Base-by-base conservation (phyloP, 2,113 vertebrate species). In the Chaetodon trifascialis region DNA sequence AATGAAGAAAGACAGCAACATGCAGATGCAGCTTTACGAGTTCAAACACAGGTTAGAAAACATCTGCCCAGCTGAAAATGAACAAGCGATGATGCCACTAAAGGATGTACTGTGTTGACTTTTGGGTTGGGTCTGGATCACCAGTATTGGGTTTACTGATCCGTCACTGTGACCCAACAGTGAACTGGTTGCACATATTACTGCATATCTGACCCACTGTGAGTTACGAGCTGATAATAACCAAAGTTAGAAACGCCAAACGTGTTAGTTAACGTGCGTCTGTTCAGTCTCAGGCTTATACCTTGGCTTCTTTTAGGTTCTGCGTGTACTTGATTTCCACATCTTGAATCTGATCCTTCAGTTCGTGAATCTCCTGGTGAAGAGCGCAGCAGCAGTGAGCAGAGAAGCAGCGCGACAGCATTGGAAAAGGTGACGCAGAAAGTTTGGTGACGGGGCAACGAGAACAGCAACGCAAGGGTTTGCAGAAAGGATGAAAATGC, bases 321-420 rank as follows among this genome's bases (percentile, higher is more conserved):
- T 98, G 97, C 85, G 94, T 96, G 94, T 98, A 99, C 96, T 92
- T 98, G 94, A 95, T 90, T 96, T 99, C 97, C 94, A 98, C 95
- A 93, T 97, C 97, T 92, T 97, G 97, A 95, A 99, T 97, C 95
- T 99, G 97, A 96, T 98, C 97, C 96, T 97, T 97, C 92, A 99
- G 95, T 86, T 99, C 98, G 95, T 95, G 97, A 94, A 99, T 98
- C 89, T 98, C 97, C 98, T 99, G 94, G 92, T 92, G 88, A 76
- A 80, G 76, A 93, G 94, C 21, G 86, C 0, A 59, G 81, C 69
- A 62, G 82, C 14, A 15, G 59, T 54, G 64, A 82, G 67, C 51
- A 74, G 81, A 86, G 63, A 70, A 66, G 68, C n/a, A 66, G 56
- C 0, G 79, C 51, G 71, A 79, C 49, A 44, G 52, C 16, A 40